Percentiles rank a stretch among this genome's conserved stretches.
These are phyloP conservation scores for Nothobranchius kuhntae DNA, from an alignment of 2,113 vertebrate genomes.

Conservation along the genomic window DNA sequence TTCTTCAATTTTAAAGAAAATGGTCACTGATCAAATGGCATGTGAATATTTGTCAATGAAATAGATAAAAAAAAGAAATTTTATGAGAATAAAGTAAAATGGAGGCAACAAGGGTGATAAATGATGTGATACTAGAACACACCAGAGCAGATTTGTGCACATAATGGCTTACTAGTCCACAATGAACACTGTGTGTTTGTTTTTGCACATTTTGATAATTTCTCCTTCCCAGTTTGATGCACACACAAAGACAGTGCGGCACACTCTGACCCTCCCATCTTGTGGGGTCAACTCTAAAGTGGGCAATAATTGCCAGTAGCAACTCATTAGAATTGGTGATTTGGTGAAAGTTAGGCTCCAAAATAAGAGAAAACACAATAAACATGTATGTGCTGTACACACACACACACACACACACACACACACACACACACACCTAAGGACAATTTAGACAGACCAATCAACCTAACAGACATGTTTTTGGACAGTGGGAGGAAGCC, in stretches of 20 bases:
- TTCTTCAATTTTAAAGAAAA: too few species aligned
- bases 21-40: too few species aligned
- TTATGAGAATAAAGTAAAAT: too few species aligned
- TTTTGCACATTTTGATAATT: constrained; percentile 68
- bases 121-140: constrained; percentile 31
- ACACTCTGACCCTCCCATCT: constrained; percentile 69
- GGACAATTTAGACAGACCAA: too few species aligned
- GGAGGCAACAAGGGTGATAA: neutral
- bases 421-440: neutral
- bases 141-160: constrained; percentile 46
- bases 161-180: constrained; percentile 62
- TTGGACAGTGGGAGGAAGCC: too few species aligned
- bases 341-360: constrained; percentile 69
- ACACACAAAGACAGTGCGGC: constrained; percentile 64
- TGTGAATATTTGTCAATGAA: too few species aligned
- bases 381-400: constrained; percentile 23
- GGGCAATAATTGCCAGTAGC: constrained; percentile 79
- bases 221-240: constrained; percentile 56
- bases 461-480: too few species aligned
- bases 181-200: constrained; percentile 65
- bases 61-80: too few species aligned
- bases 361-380: constrained; percentile 55
- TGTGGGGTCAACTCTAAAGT: constrained; percentile 75
- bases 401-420: too few species aligned
- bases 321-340: constrained; percentile 81